phyloP scores from a whole-genome alignment of 2,888 invertebrate species.

The Cynaeus angustus region DNA sequence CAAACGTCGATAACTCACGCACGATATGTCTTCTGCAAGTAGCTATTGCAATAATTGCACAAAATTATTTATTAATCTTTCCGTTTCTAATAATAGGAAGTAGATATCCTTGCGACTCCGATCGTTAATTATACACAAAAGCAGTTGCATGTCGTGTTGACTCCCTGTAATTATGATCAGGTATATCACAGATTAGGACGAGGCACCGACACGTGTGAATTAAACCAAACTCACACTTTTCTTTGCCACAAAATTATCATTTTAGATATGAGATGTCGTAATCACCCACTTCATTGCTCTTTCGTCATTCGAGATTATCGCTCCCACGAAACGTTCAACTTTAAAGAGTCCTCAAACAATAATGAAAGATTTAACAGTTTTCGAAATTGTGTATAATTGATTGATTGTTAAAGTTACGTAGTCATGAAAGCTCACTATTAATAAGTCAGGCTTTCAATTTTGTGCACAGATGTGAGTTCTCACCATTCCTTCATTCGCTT shows the following conservation, averaged over 20 bases:
- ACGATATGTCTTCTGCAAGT: conserved; percentile 6
- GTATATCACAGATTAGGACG: conserved; percentile 40
- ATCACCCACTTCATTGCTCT: conserved; percentile 29
- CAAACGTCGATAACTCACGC: conserved; percentile 11
- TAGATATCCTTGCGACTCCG: conserved; percentile 15
- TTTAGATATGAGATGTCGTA: conserved; percentile 18
- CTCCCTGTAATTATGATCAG: conserved; percentile 37
- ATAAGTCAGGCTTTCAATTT: conserved; percentile 35
- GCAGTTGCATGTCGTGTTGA: conserved; percentile 39
- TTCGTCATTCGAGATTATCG: conserved; percentile 25
- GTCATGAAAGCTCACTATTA: conserved; percentile 27
- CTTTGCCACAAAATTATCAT: conserved; percentile 31
- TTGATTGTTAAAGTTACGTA: conserved; percentile 13
- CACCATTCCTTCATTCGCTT: conserved; percentile 15
- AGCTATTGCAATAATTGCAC: conserved; percentile 23
- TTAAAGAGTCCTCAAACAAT: conserved; percentile 24
- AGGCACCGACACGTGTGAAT: conserved; percentile 26
- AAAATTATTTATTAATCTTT: conserved; percentile 24
- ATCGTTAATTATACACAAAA: conserved; percentile 32
- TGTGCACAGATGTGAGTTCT: conserved; percentile 26
- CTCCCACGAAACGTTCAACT: conserved; percentile 17
- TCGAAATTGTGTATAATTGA: conserved; percentile 30
- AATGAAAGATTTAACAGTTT: conserved; percentile 32
- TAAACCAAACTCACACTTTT: background rate
- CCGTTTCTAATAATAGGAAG: conserved; percentile 28